phyloP scores from a whole-genome alignment of 2,113 vertebrate genomes.

The Falcunculus frontatus region DNA sequence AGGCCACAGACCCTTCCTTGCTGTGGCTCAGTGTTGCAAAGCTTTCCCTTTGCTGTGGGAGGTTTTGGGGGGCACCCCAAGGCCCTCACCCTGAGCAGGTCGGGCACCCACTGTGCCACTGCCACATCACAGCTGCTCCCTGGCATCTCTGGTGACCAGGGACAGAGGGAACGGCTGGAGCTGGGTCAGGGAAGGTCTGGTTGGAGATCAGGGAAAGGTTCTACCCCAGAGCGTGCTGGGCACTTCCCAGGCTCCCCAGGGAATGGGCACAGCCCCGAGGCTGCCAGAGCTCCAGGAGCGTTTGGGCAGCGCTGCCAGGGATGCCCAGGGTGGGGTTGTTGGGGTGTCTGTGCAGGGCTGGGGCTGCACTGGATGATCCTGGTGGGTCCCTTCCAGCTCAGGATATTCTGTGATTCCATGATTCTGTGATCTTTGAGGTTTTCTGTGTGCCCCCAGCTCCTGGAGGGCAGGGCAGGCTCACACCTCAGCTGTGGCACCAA shows the following conservation, averaged over 20 bases:
- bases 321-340: neutral
- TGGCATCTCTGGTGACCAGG: neutral
- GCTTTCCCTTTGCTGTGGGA: neutral
- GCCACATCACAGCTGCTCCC: neutral
- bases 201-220: neutral
- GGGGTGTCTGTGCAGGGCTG: neutral
- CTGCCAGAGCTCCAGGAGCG: neutral
- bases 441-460: neutral
- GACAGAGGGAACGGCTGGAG: neutral
- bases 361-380: fast-evolving
- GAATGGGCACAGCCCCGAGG: neutral
- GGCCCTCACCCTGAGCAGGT: neutral
- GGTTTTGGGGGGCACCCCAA: neutral
- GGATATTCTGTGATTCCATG: neutral
- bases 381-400: neutral
- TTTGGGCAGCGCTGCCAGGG: neutral
- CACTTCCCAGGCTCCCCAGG: neutral
- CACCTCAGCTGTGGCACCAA: fast-evolving
- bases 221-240: neutral
- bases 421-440: neutral
- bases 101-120: neutral
- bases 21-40: neutral
- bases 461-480: neutral
- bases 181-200: neutral
- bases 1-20: neutral